Conservation (phyloP, 2,888 invertebrate species). For the Mylabris sibirica region DNA sequence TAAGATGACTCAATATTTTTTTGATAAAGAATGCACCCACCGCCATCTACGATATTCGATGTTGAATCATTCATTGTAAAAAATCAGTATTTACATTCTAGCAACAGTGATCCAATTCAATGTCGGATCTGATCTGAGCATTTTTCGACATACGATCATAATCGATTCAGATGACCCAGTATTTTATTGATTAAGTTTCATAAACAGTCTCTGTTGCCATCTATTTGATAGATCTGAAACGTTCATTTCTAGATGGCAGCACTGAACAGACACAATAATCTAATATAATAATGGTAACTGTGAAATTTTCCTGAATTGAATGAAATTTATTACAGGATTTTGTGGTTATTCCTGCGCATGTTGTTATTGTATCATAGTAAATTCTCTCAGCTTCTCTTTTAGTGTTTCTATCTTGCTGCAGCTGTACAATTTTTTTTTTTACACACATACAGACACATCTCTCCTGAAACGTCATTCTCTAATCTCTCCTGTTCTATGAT, state of each 20-base stretch:
- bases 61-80: too few species aligned
- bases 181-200: too few species aligned
- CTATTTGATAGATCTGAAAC: not conserved
- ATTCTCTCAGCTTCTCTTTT: not conserved
- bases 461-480: slow-evolving; percentile 31
- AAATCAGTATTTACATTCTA: too few species aligned
- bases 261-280: not conserved
- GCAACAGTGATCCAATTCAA: too few species aligned
- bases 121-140: not conserved
- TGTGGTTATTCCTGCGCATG: not conserved
- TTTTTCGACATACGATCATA: too few species aligned
- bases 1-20: too few species aligned
- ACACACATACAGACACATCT: too few species aligned
- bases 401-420: not conserved
- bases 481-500: slow-evolving; percentile 31
- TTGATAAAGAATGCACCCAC: too few species aligned
- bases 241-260: not conserved
- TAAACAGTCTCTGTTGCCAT: not conserved
- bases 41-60: too few species aligned
- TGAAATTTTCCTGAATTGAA: not conserved
- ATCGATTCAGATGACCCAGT: not conserved
- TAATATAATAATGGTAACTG: not conserved
- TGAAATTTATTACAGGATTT: not conserved
- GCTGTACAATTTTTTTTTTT: not conserved
- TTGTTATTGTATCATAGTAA: not conserved